phyloP scores from a whole-genome alignment of 2,888 invertebrate species.

The Diarsia brunnea region DNA sequence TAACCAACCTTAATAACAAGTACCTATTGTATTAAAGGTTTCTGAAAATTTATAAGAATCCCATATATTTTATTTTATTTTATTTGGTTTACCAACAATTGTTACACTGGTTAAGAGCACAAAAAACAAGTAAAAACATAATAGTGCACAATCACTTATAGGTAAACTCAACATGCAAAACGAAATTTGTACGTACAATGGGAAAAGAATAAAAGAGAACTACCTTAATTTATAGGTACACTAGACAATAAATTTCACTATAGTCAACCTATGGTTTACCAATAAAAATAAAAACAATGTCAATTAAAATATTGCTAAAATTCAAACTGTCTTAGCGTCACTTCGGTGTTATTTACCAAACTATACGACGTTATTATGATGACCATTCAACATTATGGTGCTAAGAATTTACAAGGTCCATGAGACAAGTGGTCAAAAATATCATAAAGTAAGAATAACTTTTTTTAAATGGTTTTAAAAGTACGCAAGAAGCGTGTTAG shows the following conservation, averaged over 20 bases:
- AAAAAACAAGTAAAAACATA: too few species aligned
- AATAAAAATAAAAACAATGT: not conserved
- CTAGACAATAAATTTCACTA: not conserved
- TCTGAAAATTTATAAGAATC: not conserved
- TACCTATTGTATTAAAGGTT: not conserved
- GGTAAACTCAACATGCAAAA: too few species aligned
- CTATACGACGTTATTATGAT: not conserved
- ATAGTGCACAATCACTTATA: too few species aligned
- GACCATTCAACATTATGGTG: not conserved
- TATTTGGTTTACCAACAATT: too few species aligned
- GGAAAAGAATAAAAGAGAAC: too few species aligned
- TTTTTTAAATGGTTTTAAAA: not conserved
- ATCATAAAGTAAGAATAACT: not conserved
- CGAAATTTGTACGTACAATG: too few species aligned
- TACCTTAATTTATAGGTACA: too few species aligned
- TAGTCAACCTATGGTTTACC: not conserved
- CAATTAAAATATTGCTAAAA: not conserved
- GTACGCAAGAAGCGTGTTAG: constrained; percentile 4
- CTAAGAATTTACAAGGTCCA: not conserved
- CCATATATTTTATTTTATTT: too few species aligned
- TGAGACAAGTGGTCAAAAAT: not conserved
- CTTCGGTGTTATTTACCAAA: not conserved
- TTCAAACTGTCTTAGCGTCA: not conserved
- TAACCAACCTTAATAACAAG: not conserved
- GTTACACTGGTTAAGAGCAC: too few species aligned